phyloP scores from a whole-genome alignment of 2,888 invertebrate genomes.

The Octodonta nipae region DNA sequence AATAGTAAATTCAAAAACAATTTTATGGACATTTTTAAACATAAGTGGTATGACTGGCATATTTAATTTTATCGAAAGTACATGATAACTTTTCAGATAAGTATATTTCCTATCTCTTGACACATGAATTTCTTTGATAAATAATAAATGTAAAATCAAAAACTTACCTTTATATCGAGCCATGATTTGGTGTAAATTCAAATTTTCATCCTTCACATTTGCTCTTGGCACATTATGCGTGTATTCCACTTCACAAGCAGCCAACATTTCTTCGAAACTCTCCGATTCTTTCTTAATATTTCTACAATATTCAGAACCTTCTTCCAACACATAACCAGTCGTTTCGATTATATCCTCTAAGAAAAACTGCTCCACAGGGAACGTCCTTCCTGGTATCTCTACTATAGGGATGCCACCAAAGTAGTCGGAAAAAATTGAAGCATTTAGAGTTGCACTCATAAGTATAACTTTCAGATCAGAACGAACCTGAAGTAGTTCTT shows the following conservation, averaged over 20 bases:
- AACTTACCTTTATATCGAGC: constrained; percentile 48
- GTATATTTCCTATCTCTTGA: no score
- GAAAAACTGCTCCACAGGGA: constrained; percentile 68
- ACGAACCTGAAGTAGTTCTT: constrained; percentile 58
- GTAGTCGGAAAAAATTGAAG: constrained; percentile 70
- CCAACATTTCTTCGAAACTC: constrained; percentile 49
- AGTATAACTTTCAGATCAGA: constrained; percentile 69
- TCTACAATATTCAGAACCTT: constrained; percentile 48
- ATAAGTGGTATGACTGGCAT: no score
- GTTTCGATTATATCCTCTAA: constrained; percentile 69
- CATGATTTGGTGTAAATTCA: constrained; percentile 52
- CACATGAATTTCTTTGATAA: background rate
- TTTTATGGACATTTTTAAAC: no score
- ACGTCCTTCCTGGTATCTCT: constrained; percentile 72
- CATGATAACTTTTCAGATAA: no score
- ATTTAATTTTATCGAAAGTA: background rate
- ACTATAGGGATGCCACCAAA: constrained; percentile 67
- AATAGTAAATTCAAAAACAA: no score
- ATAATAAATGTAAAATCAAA: background rate
- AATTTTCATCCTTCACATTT: constrained; percentile 55
- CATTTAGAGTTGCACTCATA: constrained; percentile 89
- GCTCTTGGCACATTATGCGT: constrained; percentile 40
- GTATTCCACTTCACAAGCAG: constrained; percentile 33
- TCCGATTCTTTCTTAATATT: constrained; percentile 41
- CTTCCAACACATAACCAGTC: constrained; percentile 46